A percentile compares a stretch with the other conserved stretches of the same genome.
Conservation (phyloP, 2,888 invertebrate genomes). For the Tipula unca region DNA sequence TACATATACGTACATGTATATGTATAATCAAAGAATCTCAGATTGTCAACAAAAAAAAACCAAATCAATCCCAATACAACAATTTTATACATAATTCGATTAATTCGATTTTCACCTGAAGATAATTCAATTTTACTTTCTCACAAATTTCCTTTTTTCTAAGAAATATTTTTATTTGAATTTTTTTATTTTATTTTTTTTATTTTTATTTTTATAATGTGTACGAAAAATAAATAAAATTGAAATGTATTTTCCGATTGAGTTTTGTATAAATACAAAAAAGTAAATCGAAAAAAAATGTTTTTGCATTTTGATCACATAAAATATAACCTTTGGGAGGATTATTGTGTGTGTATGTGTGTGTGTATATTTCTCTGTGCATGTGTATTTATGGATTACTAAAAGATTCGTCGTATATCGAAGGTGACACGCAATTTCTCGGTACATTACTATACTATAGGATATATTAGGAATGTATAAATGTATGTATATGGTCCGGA, state of each 20-base stretch:
- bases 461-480: too few relatives aligned
- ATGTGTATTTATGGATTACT: neutral
- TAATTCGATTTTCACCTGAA: constrained; percentile 4
- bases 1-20: neutral
- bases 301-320: neutral
- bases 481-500: neutral
- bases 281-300: neutral
- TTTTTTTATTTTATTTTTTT: too few relatives aligned
- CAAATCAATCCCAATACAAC: neutral
- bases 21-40: neutral
- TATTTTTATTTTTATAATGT: neutral
- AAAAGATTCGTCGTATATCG: neutral
- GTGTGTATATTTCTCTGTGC: neutral
- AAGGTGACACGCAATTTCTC: neutral
- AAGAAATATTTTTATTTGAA: neutral
- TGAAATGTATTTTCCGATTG: neutral
- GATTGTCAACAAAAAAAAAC: neutral
- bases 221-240: neutral
- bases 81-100: neutral
- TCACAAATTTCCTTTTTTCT: neutral
- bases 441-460: neutral
- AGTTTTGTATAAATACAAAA: neutral
- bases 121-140: constrained; percentile 14
- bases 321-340: constrained; percentile 14
- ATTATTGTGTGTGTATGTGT: neutral